Percentiles rank a stretch among this genome's conserved stretches.
Conservation (phyloP, 1,140 invertebrate genomes). For the Heterodera carotae region DNA sequence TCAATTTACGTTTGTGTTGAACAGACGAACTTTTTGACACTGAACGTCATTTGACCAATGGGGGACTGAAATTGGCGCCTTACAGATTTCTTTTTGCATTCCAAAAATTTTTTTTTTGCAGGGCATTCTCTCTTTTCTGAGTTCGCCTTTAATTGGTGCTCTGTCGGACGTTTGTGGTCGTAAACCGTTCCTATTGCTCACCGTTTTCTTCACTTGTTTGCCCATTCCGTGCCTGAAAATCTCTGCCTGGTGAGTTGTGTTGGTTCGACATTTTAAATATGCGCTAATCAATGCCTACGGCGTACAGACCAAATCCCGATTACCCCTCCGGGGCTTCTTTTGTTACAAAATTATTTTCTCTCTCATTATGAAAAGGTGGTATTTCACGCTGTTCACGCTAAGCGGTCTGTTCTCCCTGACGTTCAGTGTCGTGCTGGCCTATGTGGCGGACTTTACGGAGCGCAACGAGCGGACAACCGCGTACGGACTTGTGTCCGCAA, state of each 20-base stretch:
- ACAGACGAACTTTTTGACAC: too few relatives aligned
- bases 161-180: slow-evolving; percentile 95
- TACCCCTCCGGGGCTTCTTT: too few relatives aligned
- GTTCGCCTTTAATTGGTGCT: slow-evolving; percentile 92
- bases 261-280: too few relatives aligned
- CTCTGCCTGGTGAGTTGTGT: slow-evolving; percentile 93
- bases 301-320: too few relatives aligned
- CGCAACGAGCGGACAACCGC: slow-evolving; percentile 90
- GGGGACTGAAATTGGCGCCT: not conserved
- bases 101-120: slow-evolving; percentile 65
- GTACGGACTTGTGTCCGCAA: slow-evolving; percentile 94
- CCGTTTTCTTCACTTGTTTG: slow-evolving; percentile 97
- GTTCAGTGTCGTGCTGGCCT: slow-evolving; percentile 89
- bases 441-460: slow-evolving; percentile 98
- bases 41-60: too few relatives aligned
- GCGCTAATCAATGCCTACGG: too few relatives aligned
- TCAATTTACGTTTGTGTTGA: too few relatives aligned
- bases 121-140: slow-evolving; percentile 93
- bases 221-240: slow-evolving; percentile 98
- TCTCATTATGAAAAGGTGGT: slow-evolving; percentile 80
- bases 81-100: not conserved
- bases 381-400: slow-evolving; percentile 98
- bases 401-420: slow-evolving; percentile 98
- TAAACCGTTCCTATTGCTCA: slow-evolving; percentile 95
- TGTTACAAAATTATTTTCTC: not conserved